Conservation (phyloP, 2,113 vertebrate genomes). For the Pterocles burchelli region DNA sequence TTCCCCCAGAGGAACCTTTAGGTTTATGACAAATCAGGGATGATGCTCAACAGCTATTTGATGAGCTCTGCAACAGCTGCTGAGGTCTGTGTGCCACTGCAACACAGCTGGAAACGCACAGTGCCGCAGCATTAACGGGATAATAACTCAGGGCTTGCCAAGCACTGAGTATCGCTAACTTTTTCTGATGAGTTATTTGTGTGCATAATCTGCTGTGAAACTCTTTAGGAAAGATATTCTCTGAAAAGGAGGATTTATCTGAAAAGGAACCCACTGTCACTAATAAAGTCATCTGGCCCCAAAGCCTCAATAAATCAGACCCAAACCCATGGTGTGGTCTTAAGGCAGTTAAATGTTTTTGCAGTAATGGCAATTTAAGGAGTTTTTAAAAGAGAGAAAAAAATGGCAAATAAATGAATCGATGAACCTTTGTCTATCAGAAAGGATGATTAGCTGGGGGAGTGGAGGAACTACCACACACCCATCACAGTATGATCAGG, state of each 20-base stretch:
- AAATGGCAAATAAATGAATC: neutral
- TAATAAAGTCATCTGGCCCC: constrained; percentile 13
- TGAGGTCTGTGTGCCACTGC: constrained; percentile 45
- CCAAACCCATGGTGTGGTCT: neutral
- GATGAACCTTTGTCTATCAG: neutral
- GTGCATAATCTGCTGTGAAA: constrained; percentile 50
- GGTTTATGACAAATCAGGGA: constrained; percentile 63
- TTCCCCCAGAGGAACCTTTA: constrained; percentile 49
- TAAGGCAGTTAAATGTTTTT: neutral
- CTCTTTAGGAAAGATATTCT: constrained; percentile 26
- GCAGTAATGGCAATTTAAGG: neutral
- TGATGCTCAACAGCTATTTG: constrained; percentile 66
- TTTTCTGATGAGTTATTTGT: constrained; percentile 62
- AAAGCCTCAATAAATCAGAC: constrained; percentile 15
- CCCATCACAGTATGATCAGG: neutral
- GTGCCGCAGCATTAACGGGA: constrained; percentile 31
- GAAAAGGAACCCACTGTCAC: neutral
- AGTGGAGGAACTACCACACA: neutral
- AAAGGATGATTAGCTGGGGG: neutral
- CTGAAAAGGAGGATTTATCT: constrained; percentile 37
- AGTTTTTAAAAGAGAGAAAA: neutral
- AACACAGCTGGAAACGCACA: constrained; percentile 65
- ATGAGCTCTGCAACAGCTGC: constrained; percentile 65
- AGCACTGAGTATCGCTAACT: constrained; percentile 29
- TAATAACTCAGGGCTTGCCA: constrained; percentile 54